Evolutionary conservation across 2,113 vertebrate genomes (phyloP).

Genomic region (Vidua macroura): DNA sequence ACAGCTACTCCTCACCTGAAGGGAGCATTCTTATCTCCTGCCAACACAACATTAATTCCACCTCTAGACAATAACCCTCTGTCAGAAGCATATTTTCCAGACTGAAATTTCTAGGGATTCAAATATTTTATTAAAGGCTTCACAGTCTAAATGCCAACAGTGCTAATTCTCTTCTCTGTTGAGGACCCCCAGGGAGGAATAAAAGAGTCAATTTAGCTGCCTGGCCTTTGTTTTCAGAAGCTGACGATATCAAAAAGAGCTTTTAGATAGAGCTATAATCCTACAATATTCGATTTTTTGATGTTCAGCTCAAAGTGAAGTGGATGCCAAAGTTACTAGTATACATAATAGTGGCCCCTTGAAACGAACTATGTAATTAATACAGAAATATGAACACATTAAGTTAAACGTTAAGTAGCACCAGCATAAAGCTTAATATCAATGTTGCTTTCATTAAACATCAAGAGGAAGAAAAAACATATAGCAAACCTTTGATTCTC

Average conservation of each 20-base stretch:
- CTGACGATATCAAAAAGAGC: background rate
- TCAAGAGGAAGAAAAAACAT: background rate
- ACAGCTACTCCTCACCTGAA: background rate
- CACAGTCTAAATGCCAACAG: constrained; percentile 5
- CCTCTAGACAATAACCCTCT: constrained; percentile 17
- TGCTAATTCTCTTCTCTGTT: background rate
- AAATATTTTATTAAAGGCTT: constrained; percentile 23
- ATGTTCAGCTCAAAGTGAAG: constrained; percentile 39
- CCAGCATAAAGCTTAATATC: background rate
- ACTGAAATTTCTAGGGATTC: background rate
- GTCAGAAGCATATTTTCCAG: background rate
- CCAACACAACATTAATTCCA: background rate
- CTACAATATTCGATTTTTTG: constrained; percentile 22
- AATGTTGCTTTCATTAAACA: constrained; percentile 11
- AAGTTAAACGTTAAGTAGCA: constrained; percentile 3
- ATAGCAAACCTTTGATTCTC: background rate
- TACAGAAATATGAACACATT: background rate
- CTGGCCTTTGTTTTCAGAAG: constrained; percentile 51
- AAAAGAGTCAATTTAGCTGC: constrained; percentile 35
- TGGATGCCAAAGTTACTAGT: background rate
- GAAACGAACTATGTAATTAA: constrained; percentile 14
- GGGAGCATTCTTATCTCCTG: constrained; percentile 6
- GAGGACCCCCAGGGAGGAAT: background rate
- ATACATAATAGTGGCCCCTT: background rate
- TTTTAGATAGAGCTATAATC: constrained; percentile 43